These are phyloP conservation scores for Carabus problematicus DNA, from an alignment of 2,888 invertebrate genomes.

Conservation along the genomic window DNA sequence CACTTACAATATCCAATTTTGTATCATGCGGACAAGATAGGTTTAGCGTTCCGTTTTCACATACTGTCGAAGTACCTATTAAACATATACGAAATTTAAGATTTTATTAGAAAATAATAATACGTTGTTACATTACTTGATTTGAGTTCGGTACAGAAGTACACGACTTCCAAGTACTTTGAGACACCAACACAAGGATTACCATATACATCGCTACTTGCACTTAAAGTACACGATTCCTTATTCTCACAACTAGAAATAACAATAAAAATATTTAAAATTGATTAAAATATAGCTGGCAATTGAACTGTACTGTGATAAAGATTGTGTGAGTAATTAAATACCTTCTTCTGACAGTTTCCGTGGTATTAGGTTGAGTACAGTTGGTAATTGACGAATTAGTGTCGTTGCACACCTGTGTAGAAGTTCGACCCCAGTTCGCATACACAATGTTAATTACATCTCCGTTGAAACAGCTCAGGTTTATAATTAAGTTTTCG, in stretches of 20 bases:
- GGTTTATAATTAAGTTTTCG: no score
- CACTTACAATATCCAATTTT: background rate
- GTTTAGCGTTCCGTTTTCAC: background rate
- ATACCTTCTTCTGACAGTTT: background rate
- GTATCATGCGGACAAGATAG: background rate
- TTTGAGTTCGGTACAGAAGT: background rate
- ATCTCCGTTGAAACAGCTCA: no score
- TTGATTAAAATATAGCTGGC: background rate
- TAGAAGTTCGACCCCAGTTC: background rate
- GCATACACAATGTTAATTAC: constrained; percentile 5
- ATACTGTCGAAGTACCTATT: background rate
- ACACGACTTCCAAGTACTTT: background rate
- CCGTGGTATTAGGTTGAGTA: background rate
- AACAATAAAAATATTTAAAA: background rate
- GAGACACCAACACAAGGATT: background rate
- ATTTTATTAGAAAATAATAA: background rate
- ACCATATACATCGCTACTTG: background rate
- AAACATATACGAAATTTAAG: no score
- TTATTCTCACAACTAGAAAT: constrained; percentile 1
- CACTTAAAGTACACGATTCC: background rate
- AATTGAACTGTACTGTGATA: background rate
- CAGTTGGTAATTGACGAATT: background rate
- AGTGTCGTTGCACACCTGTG: background rate
- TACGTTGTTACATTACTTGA: background rate
- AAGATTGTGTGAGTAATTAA: background rate